Percentiles rank a stretch among this genome's conserved stretches.
Conservation (phyloP, 2,888 invertebrate species). For the Drosophila ochracea region DNA sequence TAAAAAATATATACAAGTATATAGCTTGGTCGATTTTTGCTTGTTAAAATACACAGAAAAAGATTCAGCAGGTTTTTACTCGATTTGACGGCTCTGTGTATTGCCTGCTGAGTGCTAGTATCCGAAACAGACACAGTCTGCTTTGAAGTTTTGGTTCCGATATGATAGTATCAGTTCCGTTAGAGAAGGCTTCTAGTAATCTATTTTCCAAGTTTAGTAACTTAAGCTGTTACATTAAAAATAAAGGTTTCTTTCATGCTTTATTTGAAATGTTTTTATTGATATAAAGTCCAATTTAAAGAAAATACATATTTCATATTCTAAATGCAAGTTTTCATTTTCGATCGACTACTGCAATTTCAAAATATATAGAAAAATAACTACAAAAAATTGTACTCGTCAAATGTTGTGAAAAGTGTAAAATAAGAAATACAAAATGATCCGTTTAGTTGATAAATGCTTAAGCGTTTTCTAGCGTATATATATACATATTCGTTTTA, state of each 20-base stretch:
- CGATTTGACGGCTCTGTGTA: not conserved
- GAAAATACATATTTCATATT: not conserved
- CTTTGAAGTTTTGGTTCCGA: not conserved
- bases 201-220: not conserved
- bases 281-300: not conserved
- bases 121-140: not conserved
- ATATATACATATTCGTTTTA: not conserved
- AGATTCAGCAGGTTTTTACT: not conserved
- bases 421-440: not conserved
- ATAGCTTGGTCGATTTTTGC: not conserved
- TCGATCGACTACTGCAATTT: slow-evolving; percentile 1
- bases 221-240: not conserved
- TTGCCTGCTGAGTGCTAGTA: not conserved
- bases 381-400: not conserved
- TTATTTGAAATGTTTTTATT: not conserved
- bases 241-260: not conserved
- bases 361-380: not conserved
- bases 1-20: not conserved
- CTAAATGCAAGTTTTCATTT: not conserved
- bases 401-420: not conserved
- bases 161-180: not conserved
- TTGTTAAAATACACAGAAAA: not conserved
- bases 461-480: slow-evolving; percentile 30
- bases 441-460: not conserved
- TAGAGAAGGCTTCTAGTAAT: not conserved